Conservation (phyloP, 2,888 invertebrate genomes). For the Leptodirus hochenwartii region DNA sequence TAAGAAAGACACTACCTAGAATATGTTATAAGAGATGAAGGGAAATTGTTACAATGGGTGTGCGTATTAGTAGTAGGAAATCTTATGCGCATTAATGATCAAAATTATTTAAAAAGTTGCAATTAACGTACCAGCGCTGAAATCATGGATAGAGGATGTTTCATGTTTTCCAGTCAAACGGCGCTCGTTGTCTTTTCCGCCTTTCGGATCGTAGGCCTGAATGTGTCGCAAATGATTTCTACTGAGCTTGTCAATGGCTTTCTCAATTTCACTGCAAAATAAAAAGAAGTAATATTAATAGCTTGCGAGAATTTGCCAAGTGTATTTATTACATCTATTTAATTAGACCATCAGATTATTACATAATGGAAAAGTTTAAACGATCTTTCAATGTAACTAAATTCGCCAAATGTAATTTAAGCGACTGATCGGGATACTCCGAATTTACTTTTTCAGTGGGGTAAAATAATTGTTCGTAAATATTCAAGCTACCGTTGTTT, state of each 20-base stretch:
- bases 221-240: conserved; percentile 87
- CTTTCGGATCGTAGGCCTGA: conserved; percentile 88
- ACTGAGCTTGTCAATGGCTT: conserved; percentile 87
- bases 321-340: not conserved
- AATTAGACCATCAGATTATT: no score
- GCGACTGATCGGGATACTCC: no score
- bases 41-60: not conserved
- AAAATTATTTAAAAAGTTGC: conserved; percentile 2
- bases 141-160: conserved; percentile 93
- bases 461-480: no score
- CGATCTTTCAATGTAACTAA: no score
- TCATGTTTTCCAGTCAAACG: conserved; percentile 90
- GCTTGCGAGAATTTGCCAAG: not conserved
- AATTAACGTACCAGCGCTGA: conserved; percentile 54
- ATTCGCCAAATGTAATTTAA: no score
- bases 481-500: no score
- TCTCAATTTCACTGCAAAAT: conserved; percentile 66
- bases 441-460: no score
- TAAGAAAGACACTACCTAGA: conserved; percentile 1
- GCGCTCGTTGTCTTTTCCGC: conserved; percentile 91
- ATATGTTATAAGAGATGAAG: conserved; percentile 1
- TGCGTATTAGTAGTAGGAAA: no score
- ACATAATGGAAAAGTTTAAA: no score
- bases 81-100: conserved; percentile 1
- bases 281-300: not conserved